phyloP scores from a whole-genome alignment of 30 jellyfish, hydroid and myxozoan genomes.

The Aurelia sp. region DNA sequence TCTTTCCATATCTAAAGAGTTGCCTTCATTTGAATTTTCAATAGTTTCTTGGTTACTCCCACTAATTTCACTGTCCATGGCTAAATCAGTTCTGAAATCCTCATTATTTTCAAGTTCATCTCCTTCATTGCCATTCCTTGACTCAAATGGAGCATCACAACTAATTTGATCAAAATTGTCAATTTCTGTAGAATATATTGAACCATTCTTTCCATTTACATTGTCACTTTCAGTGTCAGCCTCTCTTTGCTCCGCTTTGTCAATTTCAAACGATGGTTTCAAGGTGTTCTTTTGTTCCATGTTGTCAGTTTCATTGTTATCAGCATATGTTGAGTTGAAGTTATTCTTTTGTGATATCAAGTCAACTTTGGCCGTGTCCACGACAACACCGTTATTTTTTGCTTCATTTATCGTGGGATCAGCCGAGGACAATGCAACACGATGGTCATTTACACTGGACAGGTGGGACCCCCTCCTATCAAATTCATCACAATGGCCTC shows the following conservation, averaged over 20 bases:
- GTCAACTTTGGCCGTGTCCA: slow-evolving; percentile 5
- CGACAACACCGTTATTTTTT: slow-evolving; percentile 19
- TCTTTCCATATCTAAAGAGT: too few species aligned
- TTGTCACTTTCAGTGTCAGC: too few species aligned
- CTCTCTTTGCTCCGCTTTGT: too few species aligned
- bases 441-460: slow-evolving; percentile 72
- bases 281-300: not conserved
- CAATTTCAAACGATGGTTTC: too few species aligned
- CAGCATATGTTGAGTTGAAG: not conserved
- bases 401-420: slow-evolving; percentile 53
- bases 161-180: slow-evolving; percentile 1
- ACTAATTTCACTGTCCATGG: too few species aligned
- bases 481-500: slow-evolving; percentile 28
- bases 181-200: not conserved
- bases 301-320: slow-evolving; percentile 19
- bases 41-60: too few species aligned
- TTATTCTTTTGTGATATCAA: too few species aligned
- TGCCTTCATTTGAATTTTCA: too few species aligned
- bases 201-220: too few species aligned
- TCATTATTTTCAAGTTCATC: not conserved
- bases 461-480: slow-evolving; percentile 50
- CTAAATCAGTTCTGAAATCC: too few species aligned
- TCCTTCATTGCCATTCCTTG: too few species aligned
- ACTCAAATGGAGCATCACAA: not conserved
- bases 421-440: slow-evolving; percentile 58